Base-by-base conservation (phyloP, 1,140 invertebrate genomes). In the Sminthurinus signatus region DNA sequence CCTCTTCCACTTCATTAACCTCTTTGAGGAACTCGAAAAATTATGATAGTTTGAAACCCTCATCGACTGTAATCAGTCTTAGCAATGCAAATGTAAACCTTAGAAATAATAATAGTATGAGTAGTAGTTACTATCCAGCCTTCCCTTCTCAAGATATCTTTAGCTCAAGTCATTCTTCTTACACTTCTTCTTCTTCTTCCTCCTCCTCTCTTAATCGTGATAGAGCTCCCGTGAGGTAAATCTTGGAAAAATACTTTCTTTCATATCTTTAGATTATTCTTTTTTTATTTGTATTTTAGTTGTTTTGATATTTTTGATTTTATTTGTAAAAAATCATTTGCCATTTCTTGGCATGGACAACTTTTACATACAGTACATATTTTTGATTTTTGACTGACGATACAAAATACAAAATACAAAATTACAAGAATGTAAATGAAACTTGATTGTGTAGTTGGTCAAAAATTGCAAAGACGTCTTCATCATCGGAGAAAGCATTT, bases 1-100 rank as follows among this genome's bases (percentile, higher is more conserved):
- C 48, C n/a, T 31, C n/a, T n/a, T n/a, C n/a, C n/a, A n/a, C n/a
- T n/a, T n/a, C n/a, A n/a, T n/a, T n/a, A n/a, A n/a, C n/a, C n/a
- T n/a, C 32, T 14, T 68, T 46, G n/a, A 32, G 59, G 44, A 44
- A 65, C 32, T 56, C 54, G 12, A 64, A 69, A 46, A 42, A 61
- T 15, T 57, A 61, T 27, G 43, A 65, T 63, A 57, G 43, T 32
- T n/a, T n/a, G n/a, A 51, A 62, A 28, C 19, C 36, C 17, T 31
- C 54, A 21, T 57, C 29, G 3, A 57, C 54, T 57, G 29, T 23
- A 10, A 25, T 42, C 15, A 52, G 50, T 52, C 4, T 25, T 25
- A 52, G 50, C 25, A 52, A 29, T 52, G 28, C 23, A 23, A 52
- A 19, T n/a, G 5, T 31, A 23, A 52, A 23, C 2, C 8, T 23